Evolutionary conservation across 2,888 invertebrate genomes (phyloP).

Genomic region (Notocelia uddmanniana): DNA sequence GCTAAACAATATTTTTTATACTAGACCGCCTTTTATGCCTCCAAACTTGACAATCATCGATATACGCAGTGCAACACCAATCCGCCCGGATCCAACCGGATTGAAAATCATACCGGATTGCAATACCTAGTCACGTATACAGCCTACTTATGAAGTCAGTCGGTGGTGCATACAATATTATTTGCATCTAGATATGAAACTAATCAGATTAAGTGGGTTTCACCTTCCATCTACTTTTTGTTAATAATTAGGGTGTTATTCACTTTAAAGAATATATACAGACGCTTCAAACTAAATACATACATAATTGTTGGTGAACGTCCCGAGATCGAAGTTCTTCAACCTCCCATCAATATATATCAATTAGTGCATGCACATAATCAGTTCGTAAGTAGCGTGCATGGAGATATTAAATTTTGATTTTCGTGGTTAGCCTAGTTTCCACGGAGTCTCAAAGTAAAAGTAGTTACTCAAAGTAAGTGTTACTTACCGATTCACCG

Average conservation of each 20-base stretch:
- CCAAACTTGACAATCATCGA: no score
- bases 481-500: conserved; percentile 68
- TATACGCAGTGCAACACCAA: no score
- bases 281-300: background rate
- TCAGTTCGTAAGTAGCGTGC: no score
- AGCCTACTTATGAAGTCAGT: conserved; percentile 11
- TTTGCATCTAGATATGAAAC: conserved; percentile 12
- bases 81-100: no score
- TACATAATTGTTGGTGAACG: background rate
- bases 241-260: conserved; percentile 12
- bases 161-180: conserved; percentile 22
- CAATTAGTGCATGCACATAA: background rate
- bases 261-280: background rate
- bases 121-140: no score
- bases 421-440: background rate
- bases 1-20: no score
- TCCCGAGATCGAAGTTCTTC: background rate
- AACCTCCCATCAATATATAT: background rate
- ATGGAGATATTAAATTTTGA: no score
- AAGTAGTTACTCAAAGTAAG: no score
- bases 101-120: no score
- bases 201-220: conserved; percentile 25
- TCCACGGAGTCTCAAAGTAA: background rate
- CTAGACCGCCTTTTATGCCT: no score
- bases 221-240: conserved; percentile 26